Base-by-base conservation (phyloP, 2,888 invertebrate species). In the Piscicola geometra region DNA sequence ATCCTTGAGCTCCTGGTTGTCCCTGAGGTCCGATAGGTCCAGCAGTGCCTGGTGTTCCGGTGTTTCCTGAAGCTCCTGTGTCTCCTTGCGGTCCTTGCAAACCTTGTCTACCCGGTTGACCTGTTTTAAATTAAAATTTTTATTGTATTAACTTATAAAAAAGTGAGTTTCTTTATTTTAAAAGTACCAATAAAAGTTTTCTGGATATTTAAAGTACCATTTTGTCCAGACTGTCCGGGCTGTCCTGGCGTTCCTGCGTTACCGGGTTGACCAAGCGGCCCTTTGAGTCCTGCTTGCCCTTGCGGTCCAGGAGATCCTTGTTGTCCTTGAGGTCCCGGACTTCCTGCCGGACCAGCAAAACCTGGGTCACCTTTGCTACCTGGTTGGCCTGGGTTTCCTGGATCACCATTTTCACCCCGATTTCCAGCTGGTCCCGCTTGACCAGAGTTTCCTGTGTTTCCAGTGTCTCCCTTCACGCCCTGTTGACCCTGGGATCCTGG, bases 331-430 rank as follows among this genome's bases (percentile, higher is more conserved):
- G 60, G 60, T 18, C 60, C 36, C 21, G 3, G 18, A n/a, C 50
- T 74, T 75, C 79, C 81, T n/a, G 68, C 69, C 30, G 78, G 72
- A 60, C 80, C 81, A 73, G 73, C 72, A 32, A 72, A 73, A 52
- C 80, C 84, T 12, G 71, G 47, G 82, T 93, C 94, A 0, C 91
- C 86, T 69, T 35, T 36, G 12, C 52, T 47, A 30, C 77, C 77
- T 47, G 12, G 25, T 56, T 41, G 28, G 21, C 78, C 78, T 32
- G 75, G 36, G 18, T 41, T 70, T 60, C 77, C 77, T 30, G 25
- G 15, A 35, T 64, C 64, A 21, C 73, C 73, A 9, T 2, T 1
- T 0, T 73, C 73, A 35, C 73, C 71, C 28, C 25, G 47, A 1
- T 2, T 25, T 25, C 71, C 71, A 0, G 5, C 28, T 0, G 50